phyloP scores from a whole-genome alignment of 1,140 invertebrate species.

The Spodoptera litura region DNA sequence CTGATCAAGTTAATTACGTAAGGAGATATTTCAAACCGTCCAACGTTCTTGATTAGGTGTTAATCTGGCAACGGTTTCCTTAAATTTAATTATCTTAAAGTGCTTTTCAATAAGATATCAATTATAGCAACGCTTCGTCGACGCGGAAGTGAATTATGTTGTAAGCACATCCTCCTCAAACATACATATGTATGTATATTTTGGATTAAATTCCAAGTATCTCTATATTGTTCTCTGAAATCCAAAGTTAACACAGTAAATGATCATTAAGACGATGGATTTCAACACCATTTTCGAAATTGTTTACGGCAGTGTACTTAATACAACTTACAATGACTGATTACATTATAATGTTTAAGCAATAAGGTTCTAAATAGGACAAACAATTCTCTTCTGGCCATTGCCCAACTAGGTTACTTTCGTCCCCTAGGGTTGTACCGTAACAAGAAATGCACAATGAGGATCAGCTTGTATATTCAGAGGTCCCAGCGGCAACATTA shows the following conservation, averaged over 20 bases:
- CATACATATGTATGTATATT: not conserved
- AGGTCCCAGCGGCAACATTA: no score
- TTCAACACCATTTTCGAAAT: not conserved
- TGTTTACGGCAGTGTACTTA: no score
- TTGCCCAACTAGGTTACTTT: no score
- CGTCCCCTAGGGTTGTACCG: no score
- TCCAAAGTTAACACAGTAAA: constrained; percentile 4
- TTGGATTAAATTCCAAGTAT: not conserved
- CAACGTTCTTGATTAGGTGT: constrained; percentile 27
- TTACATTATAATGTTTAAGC: no score
- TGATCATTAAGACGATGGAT: not conserved
- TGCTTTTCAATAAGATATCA: constrained; percentile 46
- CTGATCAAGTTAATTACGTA: constrained; percentile 2
- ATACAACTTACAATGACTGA: no score
- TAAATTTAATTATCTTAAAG: constrained; percentile 40
- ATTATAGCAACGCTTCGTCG: constrained; percentile 15
- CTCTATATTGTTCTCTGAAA: not conserved
- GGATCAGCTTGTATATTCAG: no score
- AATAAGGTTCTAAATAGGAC: no score
- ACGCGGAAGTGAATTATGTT: constrained; percentile 28
- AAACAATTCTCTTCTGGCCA: no score
- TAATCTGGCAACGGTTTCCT: constrained; percentile 30
- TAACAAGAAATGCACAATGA: no score
- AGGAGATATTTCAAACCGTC: not conserved
- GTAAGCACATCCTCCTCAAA: not conserved